Evolutionary conservation across 2,888 invertebrate species (phyloP).

Genomic region (Plebejus argus): DNA sequence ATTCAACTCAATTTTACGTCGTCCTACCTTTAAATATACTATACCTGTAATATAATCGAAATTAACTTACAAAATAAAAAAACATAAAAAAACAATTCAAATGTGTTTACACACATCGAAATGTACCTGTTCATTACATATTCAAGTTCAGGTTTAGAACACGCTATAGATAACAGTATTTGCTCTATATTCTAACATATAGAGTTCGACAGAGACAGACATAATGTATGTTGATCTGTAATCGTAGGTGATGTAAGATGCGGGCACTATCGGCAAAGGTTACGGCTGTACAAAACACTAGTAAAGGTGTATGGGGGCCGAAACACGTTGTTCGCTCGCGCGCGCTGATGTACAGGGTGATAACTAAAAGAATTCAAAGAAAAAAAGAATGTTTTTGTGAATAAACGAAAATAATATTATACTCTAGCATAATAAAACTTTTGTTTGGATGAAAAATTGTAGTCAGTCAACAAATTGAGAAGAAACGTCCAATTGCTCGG

Average conservation of each 20-base stretch:
- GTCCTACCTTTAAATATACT: too few species aligned
- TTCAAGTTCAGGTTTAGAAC: constrained; percentile 57
- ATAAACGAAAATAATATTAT: background rate
- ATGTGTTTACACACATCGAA: background rate
- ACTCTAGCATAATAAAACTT: background rate
- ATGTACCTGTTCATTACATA: background rate
- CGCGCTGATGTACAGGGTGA: constrained; percentile 44
- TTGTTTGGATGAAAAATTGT: background rate
- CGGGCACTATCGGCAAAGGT: constrained; percentile 65
- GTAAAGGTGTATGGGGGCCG: constrained; percentile 65
- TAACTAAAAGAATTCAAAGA: background rate
- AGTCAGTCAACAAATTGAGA: background rate
- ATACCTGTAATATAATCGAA: background rate
- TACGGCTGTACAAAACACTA: constrained; percentile 49
- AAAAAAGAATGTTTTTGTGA: background rate
- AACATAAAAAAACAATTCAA: background rate
- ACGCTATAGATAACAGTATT: constrained; percentile 1
- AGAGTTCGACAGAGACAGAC: constrained; percentile 37
- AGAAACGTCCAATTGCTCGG: too few species aligned
- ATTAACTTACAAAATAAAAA: background rate
- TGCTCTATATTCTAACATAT: constrained; percentile 39
- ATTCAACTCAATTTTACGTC: too few species aligned
- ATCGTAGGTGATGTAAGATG: constrained; percentile 53
- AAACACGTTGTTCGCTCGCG: constrained; percentile 43
- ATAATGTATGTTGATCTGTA: constrained; percentile 38